Percentiles rank a stretch among this genome's conserved stretches.
phyloP scores from a whole-genome alignment of 2,797 vertebrate species.

The Acanthornis magna region DNA sequence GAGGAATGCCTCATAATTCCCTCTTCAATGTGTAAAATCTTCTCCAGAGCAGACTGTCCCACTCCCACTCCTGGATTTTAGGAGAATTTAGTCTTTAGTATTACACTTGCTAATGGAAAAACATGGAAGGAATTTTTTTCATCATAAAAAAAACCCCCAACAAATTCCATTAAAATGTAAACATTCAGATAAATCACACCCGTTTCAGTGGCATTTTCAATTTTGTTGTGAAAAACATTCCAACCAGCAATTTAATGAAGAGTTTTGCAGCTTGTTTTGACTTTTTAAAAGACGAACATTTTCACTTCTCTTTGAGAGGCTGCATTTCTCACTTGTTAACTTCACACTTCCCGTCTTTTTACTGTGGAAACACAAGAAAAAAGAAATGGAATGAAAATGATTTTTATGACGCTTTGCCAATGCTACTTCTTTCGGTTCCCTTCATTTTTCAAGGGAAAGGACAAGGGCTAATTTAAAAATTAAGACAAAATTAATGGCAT shows the following conservation, averaged over 20 bases:
- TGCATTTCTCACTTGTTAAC: background rate
- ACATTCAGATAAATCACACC: slow-evolving; percentile 37
- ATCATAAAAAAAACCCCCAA: background rate
- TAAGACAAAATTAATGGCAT: background rate
- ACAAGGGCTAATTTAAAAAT: background rate
- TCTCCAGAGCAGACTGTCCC: slow-evolving; percentile 33
- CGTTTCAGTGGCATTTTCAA: slow-evolving; percentile 7
- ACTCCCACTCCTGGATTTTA: slow-evolving; percentile 47
- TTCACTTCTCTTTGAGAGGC: background rate
- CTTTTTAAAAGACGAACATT: background rate
- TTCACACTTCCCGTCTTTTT: background rate
- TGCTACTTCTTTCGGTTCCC: background rate
- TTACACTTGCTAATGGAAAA: slow-evolving; percentile 3
- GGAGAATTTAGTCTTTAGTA: background rate
- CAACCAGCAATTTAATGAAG: slow-evolving; percentile 23
- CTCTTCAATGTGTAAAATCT: background rate
- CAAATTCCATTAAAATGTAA: background rate
- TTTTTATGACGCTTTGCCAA: background rate
- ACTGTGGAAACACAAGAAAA: background rate
- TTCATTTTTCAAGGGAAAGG: background rate
- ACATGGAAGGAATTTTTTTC: background rate
- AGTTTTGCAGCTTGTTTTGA: slow-evolving; percentile 22
- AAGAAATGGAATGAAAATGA: background rate
- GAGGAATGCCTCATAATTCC: slow-evolving; percentile 45
- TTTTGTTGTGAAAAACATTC: slow-evolving; percentile 14